Percentiles rank a stretch among this genome's conserved stretches.
Evolutionary conservation across 1,140 invertebrate genomes (phyloP).

Genomic region (Drosophila santomea): DNA sequence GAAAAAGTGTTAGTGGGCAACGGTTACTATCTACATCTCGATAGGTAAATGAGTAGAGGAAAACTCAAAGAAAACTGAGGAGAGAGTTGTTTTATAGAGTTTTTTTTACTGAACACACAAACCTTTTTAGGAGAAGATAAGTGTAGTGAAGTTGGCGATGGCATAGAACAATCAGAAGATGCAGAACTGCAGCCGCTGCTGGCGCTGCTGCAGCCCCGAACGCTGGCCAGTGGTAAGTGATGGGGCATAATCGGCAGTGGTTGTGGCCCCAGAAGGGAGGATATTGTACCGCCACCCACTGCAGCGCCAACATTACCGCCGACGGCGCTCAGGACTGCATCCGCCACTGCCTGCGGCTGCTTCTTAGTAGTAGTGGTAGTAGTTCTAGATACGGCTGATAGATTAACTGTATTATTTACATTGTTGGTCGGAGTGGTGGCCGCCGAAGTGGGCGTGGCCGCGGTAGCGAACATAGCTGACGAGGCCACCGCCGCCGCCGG

Average conservation of each 20-base stretch:
- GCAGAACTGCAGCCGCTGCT: slow-evolving; percentile 84
- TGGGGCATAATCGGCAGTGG: slow-evolving; percentile 17
- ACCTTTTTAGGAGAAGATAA: slow-evolving; percentile 85
- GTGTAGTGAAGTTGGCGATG: slow-evolving; percentile 85
- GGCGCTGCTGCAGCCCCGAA: slow-evolving; percentile 65
- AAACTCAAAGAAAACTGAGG: slow-evolving; percentile 43
- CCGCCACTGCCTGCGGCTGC: slow-evolving; percentile 66
- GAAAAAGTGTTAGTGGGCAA: slow-evolving; percentile 23
- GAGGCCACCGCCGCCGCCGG: slow-evolving; percentile 72
- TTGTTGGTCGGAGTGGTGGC: slow-evolving; percentile 80
- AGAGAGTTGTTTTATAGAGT: slow-evolving; percentile 49
- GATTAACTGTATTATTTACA: slow-evolving; percentile 84
- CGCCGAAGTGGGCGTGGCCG: slow-evolving; percentile 74
- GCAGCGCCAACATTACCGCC: not conserved
- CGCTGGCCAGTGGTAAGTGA: slow-evolving; percentile 31
- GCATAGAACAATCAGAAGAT: slow-evolving; percentile 85
- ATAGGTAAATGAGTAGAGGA: slow-evolving; percentile 45
- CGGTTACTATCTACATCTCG: slow-evolving; percentile 32
- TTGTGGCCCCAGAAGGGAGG: slow-evolving; percentile 52
- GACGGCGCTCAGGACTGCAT: slow-evolving; percentile 28
- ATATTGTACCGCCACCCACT: not conserved
- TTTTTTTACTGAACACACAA: slow-evolving; percentile 82
- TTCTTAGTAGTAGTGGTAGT: slow-evolving; percentile 79
- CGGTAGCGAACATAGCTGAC: slow-evolving; percentile 64
- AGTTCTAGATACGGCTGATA: slow-evolving; percentile 84